phyloP scores from a whole-genome alignment of 1,140 invertebrate genomes.

The Aphaenogaster ashmeadi region DNA sequence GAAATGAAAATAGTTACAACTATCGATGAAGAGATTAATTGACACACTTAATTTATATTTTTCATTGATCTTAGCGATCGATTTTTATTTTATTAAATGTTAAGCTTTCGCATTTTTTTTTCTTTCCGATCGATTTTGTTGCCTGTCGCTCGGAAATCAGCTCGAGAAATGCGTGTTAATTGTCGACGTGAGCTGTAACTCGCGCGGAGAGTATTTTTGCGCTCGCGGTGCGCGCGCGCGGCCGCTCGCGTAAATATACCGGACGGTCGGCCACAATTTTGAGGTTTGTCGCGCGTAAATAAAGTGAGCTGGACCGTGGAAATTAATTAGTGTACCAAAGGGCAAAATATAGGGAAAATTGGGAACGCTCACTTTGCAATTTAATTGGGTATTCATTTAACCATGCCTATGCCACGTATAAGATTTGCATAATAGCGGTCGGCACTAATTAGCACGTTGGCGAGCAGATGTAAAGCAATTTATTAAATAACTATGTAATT shows the following conservation, averaged over 20 bases:
- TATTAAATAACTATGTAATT: slow-evolving; percentile 66
- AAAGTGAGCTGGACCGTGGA: slow-evolving; percentile 77
- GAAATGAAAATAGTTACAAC: not conserved
- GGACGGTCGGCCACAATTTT: slow-evolving; percentile 72
- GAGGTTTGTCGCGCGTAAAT: slow-evolving; percentile 80
- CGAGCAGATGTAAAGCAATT: slow-evolving; percentile 62
- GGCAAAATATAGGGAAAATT: slow-evolving; percentile 76
- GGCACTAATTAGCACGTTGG: slow-evolving; percentile 58
- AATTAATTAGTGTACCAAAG: slow-evolving; percentile 79
- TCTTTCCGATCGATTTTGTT: not conserved
- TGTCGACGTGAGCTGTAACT: slow-evolving; percentile 42
- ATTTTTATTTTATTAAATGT: not conserved
- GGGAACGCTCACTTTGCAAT: slow-evolving; percentile 68
- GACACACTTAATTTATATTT: not conserved
- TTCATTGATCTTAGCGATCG: not conserved
- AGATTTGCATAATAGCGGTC: slow-evolving; percentile 57
- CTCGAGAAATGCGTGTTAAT: slow-evolving; percentile 42
- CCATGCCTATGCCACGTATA: slow-evolving; percentile 63
- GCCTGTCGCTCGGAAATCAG: slow-evolving; percentile 25
- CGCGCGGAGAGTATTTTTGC: slow-evolving; percentile 67
- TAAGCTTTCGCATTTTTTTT: not conserved
- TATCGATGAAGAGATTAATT: not conserved
- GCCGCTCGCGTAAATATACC: slow-evolving; percentile 70
- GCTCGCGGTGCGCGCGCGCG: slow-evolving; percentile 28
- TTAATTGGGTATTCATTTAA: slow-evolving; percentile 77